Evolutionary conservation across 2,113 vertebrate species (phyloP).

Genomic region (Nerophis lumbriciformis): DNA sequence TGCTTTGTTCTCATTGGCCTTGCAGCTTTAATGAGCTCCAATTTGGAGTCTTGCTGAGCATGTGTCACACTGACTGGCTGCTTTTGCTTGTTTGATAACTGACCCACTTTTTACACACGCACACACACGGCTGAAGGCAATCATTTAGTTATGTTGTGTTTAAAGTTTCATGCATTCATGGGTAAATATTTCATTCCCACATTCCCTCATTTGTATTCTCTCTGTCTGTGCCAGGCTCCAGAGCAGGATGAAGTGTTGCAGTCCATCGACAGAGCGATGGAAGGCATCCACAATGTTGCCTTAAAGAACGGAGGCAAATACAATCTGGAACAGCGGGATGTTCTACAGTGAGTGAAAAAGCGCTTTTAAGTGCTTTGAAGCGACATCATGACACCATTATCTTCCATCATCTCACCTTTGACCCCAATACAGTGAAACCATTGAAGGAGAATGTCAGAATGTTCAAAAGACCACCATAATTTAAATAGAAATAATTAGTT

Average conservation of each 20-base stretch:
- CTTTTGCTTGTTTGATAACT: slow-evolving; percentile 53
- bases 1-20: slow-evolving; percentile 17
- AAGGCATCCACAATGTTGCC: slow-evolving; percentile 93
- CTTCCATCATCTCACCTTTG: too few species aligned
- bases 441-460: too few species aligned
- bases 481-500: too few species aligned
- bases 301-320: slow-evolving; percentile 96
- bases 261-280: slow-evolving; percentile 95
- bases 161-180: slow-evolving; percentile 39
- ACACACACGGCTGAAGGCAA: slow-evolving; percentile 19
- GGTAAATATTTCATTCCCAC: slow-evolving; percentile 40
- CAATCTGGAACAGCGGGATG: slow-evolving; percentile 94
- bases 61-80: slow-evolving; percentile 14
- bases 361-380: too few species aligned
- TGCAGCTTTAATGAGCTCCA: slow-evolving; percentile 26
- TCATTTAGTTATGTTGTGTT: slow-evolving; percentile 15
- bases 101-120: slow-evolving; percentile 31
- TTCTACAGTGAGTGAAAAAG: slow-evolving; percentile 85
- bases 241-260: slow-evolving; percentile 95
- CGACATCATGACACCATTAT: too few species aligned
- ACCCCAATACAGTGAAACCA: too few species aligned
- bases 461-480: too few species aligned
- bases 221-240: slow-evolving; percentile 71
- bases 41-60: slow-evolving; percentile 22
- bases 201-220: neutral